Evolutionary conservation across 2,113 vertebrate genomes (phyloP), one percentile per base, ranked within the genome.

Genomic region (Taxidea taxus): DNA sequence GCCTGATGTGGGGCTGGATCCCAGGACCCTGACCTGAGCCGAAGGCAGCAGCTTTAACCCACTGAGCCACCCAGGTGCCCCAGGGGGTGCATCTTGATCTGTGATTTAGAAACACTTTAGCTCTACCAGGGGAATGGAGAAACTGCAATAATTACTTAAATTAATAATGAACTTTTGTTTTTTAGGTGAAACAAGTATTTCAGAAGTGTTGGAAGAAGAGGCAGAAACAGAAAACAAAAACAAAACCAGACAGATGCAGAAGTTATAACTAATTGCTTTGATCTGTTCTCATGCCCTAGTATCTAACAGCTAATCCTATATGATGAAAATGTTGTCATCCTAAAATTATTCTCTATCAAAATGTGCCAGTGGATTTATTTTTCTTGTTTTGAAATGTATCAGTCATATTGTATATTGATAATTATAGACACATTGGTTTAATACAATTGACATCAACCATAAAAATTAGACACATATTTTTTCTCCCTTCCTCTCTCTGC

Each of bases 101-200:
- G 37, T 93, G 51, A 93, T 62, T 88, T 95, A 47, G 23, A 90
- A 97, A 68, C 23, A 60, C n/a, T 23, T 75, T 92, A 62, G 51
- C 23, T 82, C 27, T 85, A 42, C 2, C 29, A 31, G 37, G 25
- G 16, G 84, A 83, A 80, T 21, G 3, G 14, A 87, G 49, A 31
- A 62, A 39, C 13, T 54, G 60, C 8, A 78, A 16, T 92, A 58
- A 87, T 56, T 49, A 29, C 54, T 66, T 34, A 96, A 86, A 14
- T 10, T 94, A 81, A 93, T 88, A 62, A 31, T 74, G n/a, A 75
- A 77, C 18, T 72, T 75, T 91, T 88, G 58, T 15, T 77, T 87
- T 95, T 82, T 31, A 68, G 20, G 4, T 95, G 29, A 89, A 83
- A 91, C 29, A 84, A 93, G 1, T 82, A 54, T 49, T 95, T 66